Percentiles rank a stretch among this genome's conserved stretches.
phyloP scores from a whole-genome alignment of 2,888 invertebrate genomes.

The Hoplodrina ambigua region DNA sequence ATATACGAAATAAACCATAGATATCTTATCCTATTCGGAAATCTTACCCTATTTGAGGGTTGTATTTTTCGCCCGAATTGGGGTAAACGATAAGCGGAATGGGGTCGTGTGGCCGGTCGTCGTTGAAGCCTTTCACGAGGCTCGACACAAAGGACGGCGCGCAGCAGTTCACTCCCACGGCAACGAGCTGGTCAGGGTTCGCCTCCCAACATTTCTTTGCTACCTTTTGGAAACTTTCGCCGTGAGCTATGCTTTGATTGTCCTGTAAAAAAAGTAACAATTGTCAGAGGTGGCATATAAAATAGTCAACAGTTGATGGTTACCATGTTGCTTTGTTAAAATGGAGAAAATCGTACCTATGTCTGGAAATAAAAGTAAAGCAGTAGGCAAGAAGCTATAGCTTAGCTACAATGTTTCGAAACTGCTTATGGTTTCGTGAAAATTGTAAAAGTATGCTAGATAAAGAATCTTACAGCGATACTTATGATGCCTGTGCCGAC shows the following conservation, averaged over 20 bases:
- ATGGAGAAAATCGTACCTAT: conserved; percentile 1
- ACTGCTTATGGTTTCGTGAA: conserved; percentile 41
- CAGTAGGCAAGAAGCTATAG: neutral
- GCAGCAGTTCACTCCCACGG: conserved; percentile 97
- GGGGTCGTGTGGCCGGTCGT: conserved; percentile 85
- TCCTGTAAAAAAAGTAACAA: conserved; percentile 74
- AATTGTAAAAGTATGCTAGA: conserved; percentile 48
- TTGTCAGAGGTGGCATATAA: conserved; percentile 24
- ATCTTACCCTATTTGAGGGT: conserved; percentile 92
- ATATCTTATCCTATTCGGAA: conserved; percentile 62
- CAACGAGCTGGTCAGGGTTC: conserved; percentile 93
- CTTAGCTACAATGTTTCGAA: conserved; percentile 39
- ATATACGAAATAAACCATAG: conserved; percentile 48
- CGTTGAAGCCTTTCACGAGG: conserved; percentile 86
- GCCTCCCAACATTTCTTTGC: conserved; percentile 93
- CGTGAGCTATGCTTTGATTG: conserved; percentile 93
- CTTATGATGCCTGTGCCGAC: conserved; percentile 8
- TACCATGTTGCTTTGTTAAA: conserved; percentile 25
- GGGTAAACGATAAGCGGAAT: conserved; percentile 97
- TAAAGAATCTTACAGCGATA: conserved; percentile 25
- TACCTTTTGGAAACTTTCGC: conserved; percentile 94
- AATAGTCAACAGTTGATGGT: conserved; percentile 17
- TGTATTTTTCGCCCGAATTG: conserved; percentile 96
- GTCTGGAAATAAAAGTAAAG: conserved; percentile 23
- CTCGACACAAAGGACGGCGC: conserved; percentile 85